phyloP scores from a whole-genome alignment of 2,888 invertebrate species.

The Margaritifera margaritifera region DNA sequence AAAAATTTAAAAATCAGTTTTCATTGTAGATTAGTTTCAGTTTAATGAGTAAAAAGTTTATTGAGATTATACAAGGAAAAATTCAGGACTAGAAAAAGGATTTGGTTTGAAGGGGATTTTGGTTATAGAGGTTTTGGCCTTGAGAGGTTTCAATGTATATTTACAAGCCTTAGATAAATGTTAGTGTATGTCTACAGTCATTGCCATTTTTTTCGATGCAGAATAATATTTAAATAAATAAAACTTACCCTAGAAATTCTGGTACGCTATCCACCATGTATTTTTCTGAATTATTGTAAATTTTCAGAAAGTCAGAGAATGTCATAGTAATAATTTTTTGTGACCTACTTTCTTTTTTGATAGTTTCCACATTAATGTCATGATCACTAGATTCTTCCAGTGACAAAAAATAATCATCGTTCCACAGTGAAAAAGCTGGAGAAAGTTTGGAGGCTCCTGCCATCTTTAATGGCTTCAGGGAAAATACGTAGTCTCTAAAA shows the following conservation, averaged over 20 bases:
- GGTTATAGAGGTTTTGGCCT: no score
- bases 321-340: slow-evolving; percentile 53
- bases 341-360: slow-evolving; percentile 67
- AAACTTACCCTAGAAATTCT: slow-evolving; percentile 56
- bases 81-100: no score
- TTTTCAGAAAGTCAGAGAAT: slow-evolving; percentile 64
- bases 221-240: no score
- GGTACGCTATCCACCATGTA: slow-evolving; percentile 70
- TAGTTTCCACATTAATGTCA: slow-evolving; percentile 61
- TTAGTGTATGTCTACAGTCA: no score
- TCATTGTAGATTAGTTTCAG: no score
- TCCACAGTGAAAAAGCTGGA: slow-evolving; percentile 63
- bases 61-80: no score
- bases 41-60: no score
- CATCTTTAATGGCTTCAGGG: slow-evolving; percentile 62
- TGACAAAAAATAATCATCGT: slow-evolving; percentile 65
- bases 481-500: slow-evolving; percentile 56
- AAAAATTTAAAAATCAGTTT: no score
- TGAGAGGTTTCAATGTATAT: no score
- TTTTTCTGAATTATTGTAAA: slow-evolving; percentile 60
- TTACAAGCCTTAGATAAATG: no score
- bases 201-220: no score
- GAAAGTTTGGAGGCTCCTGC: slow-evolving; percentile 58
- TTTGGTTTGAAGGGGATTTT: no score
- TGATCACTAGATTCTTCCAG: slow-evolving; percentile 47